Base-by-base conservation (phyloP, 1,140 invertebrate genomes). In the Tetranychus cinnabarinus region DNA sequence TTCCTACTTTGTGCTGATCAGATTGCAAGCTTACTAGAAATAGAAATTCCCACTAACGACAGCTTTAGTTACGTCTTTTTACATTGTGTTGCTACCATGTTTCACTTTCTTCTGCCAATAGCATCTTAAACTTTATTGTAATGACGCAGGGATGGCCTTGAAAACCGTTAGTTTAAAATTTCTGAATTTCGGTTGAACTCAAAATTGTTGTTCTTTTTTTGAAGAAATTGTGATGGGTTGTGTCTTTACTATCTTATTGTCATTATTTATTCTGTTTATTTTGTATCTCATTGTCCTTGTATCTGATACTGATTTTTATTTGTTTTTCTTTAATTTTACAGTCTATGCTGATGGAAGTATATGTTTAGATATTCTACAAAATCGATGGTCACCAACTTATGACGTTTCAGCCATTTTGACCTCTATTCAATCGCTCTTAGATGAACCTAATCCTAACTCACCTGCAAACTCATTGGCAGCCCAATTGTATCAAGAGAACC, bases 341-440 rank as follows among this genome's bases (percentile, higher is more conserved):
- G 91, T 99, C 36, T 99, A 98, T 78, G 93, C 95, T 56, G 95
- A 98, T 81, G 95, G 95, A 69, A 92, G 91, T 69, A 98, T 99
- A 72, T 99, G 95, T 79, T 80, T 99, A 77, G 95, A 99, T 76
- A 97, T 99, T 73, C 78, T 95, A 75, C 91, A 98, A 79, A 97
- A 97, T 74, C 83, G 92, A 76, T 99, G 95, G 95, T 96, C 90
- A 77, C 95, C 95, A 66, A 97, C 95, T 65, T 99, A 98, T 75
- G 95, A 99, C 80, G 95, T 98, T 42, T 95, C 91, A 66, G 93
- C 95, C 66, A 97, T 98, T 71, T 79, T 98, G 75, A 98, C 93
- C 72, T 84, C 82, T 62, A 83, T 84, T 70, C 78, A 90, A 86
- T 89, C 86, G 73, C 78, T 90, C 74, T 78, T 91, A 74, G 88